Percentiles rank a stretch among this genome's conserved stretches.
These are phyloP conservation scores for Xerus rutilus DNA, from an alignment of 2,797 vertebrate species.

Conservation along the genomic window DNA sequence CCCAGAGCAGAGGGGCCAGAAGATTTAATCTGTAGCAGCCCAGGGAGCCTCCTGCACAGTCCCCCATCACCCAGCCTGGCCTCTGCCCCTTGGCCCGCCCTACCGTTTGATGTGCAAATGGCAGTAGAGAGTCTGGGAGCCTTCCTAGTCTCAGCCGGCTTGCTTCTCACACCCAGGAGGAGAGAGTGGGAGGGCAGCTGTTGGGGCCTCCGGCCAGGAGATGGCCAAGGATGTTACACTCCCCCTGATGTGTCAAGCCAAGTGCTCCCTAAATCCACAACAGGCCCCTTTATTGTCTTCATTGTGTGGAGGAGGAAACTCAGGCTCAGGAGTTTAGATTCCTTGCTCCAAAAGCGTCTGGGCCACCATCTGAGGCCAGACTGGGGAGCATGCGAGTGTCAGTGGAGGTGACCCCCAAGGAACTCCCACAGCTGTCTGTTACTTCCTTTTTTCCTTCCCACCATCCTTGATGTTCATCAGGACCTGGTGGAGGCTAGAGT, in stretches of 20 bases:
- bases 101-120: slow-evolving; percentile 42
- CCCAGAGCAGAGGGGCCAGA: neutral
- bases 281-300: neutral
- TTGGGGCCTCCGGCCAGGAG: neutral
- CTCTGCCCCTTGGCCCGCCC: neutral
- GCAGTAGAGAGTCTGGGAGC: rapidly evolving
- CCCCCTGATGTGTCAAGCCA: neutral
- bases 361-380: neutral
- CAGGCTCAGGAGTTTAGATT: neutral
- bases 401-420: neutral
- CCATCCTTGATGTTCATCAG: neutral
- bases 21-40: slow-evolving; percentile 52
- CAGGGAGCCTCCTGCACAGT: neutral
- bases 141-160: neutral
- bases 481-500: neutral
- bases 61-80: neutral
- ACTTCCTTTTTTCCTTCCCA: neutral
- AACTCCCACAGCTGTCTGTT: rapidly evolving
- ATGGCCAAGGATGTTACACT: neutral
- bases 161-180: neutral
- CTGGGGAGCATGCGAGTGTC: neutral
- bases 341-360: neutral
- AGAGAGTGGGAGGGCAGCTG: neutral
- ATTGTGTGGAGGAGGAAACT: neutral
- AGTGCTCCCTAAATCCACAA: neutral